Conservation (phyloP, 53 echinoderm and acorn worm species). For the Apostichopus leukothele region DNA sequence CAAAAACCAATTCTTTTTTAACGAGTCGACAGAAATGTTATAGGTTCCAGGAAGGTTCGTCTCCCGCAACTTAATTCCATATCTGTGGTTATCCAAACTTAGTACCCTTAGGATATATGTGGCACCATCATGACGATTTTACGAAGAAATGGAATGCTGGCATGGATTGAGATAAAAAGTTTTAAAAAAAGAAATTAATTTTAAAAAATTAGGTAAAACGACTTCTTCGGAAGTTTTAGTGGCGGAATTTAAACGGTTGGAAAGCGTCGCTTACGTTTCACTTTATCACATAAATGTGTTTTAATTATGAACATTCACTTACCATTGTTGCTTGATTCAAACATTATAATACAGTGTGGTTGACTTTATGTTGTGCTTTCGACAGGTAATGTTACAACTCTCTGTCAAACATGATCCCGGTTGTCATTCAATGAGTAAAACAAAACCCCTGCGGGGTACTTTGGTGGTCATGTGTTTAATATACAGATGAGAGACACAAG, state of each 20-base stretch:
- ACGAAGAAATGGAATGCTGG: not conserved
- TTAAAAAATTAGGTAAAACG: not conserved
- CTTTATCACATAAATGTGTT: not conserved
- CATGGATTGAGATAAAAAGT: not conserved
- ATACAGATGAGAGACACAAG: too few relatives aligned
- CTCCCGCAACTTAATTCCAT: conserved; percentile 36
- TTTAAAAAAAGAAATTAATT: too few relatives aligned
- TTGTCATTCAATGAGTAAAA: too few relatives aligned
- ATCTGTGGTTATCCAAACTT: conserved; percentile 38
- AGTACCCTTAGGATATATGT: conserved; percentile 24
- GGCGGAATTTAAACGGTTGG: not conserved
- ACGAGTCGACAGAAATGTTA: conserved; percentile 1
- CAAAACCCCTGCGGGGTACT: too few relatives aligned
- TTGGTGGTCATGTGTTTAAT: too few relatives aligned
- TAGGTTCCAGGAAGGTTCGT: conserved; percentile 27
- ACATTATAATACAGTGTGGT: not conserved
- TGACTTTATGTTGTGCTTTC: too few relatives aligned
- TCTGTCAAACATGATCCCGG: too few relatives aligned
- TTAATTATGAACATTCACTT: conserved; percentile 2
- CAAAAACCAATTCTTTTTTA: not conserved
- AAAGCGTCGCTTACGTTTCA: not conserved
- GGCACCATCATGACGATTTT: not conserved
- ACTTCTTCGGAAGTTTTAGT: not conserved
- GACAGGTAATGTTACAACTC: too few relatives aligned
- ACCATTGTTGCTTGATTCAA: not conserved